Evolutionary conservation across 1,140 invertebrate species (phyloP), one percentile per base, ranked within the genome.

Genomic region (Temnothorax longispinosus): DNA sequence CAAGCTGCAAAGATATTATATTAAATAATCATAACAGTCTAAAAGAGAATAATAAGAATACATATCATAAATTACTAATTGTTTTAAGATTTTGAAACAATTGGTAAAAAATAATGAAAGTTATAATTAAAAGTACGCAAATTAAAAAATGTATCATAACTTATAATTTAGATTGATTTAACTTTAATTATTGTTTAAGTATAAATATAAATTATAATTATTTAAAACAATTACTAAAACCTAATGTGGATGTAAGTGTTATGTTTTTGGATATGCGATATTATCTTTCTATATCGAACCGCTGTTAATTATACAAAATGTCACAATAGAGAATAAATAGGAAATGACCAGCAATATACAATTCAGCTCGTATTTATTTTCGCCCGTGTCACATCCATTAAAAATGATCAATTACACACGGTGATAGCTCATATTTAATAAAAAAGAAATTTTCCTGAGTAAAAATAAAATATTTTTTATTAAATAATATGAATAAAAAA

Each of bases 291-390:
- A 60, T 21, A 44, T 64, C 18, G 62, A 60, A 50, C 13, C 18
- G 15, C 2, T 77, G 65, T 65, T 4, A 32, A 64, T 64, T 50
- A 38, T 21, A 32, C 18, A 35, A 78, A 65, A 62, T 27, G 58
- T 77, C 18, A 77, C 3, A 47, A 32, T 44, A 41, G n/a, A 52
- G 35, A 75, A 38, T 64, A 21, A 64, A 64, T 38, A 3, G 3
- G 64, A 78, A 78, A 65, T 65, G 50, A 13, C 52, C n/a, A 21
- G 35, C 44, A 52, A 35, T 78, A 78, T 21, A 50, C n/a, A 10
- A 78, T 78, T 65, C 54, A 62, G 35, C 18, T 18, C 27, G 27
- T 78, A 78, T 64, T 47, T 41, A 64, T 78, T 78, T 65, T 27
- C 3, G 3, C 3, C 21, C n/a, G n/a, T 21, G 62, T 77, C 41